A percentile compares a stretch with the other conserved stretches of the same genome.
Evolutionary conservation across 1,140 invertebrate genomes (phyloP).

Genomic region (Tribolium madens): DNA sequence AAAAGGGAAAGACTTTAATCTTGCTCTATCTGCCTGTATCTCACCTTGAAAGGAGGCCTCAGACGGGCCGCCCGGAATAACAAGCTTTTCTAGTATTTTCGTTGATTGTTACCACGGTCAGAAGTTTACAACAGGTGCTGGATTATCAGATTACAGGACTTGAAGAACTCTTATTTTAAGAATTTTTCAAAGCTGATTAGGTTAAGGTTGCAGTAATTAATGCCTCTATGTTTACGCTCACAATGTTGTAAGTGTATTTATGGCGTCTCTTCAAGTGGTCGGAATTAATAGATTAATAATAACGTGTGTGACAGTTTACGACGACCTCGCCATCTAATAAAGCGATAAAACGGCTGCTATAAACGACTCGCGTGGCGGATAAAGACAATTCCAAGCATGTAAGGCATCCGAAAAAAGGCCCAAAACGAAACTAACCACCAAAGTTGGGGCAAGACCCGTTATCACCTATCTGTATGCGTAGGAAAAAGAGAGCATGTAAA

Average conservation of each 20-base stretch:
- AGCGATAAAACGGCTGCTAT: constrained; percentile 26
- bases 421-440: not conserved
- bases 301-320: constrained; percentile 33
- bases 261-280: constrained; percentile 24
- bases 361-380: constrained; percentile 9
- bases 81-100: constrained; percentile 9
- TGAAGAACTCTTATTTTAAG: not conserved
- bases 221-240: constrained; percentile 15
- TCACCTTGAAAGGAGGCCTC: constrained; percentile 42
- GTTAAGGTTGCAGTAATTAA: constrained; percentile 1
- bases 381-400: not conserved
- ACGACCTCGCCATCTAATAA: constrained; percentile 30
- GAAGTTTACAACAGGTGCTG: not conserved
- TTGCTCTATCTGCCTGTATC: constrained; percentile 46
- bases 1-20: constrained; percentile 48
- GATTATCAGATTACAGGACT: not conserved
- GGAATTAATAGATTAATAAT: constrained; percentile 37
- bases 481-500: too few species aligned
- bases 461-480: too few species aligned
- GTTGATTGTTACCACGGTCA: not conserved
- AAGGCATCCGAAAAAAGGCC: not conserved
- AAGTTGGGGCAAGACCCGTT: too few species aligned
- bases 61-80: not conserved
- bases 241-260: constrained; percentile 9
- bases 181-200: not conserved